Conservation (phyloP, 2,797 vertebrate species). For the Cossypha dichroa region DNA sequence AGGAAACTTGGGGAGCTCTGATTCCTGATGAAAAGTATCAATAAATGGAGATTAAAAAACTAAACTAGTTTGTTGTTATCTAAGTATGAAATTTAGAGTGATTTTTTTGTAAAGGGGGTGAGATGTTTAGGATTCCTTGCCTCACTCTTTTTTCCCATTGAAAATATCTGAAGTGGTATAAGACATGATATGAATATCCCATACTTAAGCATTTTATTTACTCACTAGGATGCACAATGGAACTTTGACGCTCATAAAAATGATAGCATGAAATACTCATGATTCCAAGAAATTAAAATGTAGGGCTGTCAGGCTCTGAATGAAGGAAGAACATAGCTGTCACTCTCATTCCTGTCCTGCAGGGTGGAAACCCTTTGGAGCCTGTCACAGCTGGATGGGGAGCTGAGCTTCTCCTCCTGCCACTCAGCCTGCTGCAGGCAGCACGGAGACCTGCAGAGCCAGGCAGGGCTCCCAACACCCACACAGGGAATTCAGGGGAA, state of each 20-base stretch:
- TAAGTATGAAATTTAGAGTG: background rate
- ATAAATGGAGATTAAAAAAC: background rate
- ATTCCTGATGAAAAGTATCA: background rate
- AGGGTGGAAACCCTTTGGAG: background rate
- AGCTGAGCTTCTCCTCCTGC: background rate
- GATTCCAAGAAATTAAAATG: background rate
- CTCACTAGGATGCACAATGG: background rate
- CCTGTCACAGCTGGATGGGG: accelerated
- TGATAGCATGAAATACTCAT: background rate
- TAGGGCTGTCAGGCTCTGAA: background rate
- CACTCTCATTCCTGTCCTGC: background rate
- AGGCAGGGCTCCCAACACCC: background rate
- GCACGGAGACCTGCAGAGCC: background rate
- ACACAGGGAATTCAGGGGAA: background rate
- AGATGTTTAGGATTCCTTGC: background rate
- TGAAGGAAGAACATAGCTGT: background rate
- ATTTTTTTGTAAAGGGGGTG: background rate
- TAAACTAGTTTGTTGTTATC: background rate
- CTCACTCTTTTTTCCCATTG: background rate
- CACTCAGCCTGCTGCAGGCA: background rate
- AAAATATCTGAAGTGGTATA: background rate
- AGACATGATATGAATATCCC: background rate
- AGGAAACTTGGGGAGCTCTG: background rate
- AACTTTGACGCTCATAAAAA: background rate
- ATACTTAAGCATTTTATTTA: background rate